These are phyloP conservation scores for Anguilla japonica DNA, from an alignment of 2,113 vertebrate species.

Conservation along the genomic window DNA sequence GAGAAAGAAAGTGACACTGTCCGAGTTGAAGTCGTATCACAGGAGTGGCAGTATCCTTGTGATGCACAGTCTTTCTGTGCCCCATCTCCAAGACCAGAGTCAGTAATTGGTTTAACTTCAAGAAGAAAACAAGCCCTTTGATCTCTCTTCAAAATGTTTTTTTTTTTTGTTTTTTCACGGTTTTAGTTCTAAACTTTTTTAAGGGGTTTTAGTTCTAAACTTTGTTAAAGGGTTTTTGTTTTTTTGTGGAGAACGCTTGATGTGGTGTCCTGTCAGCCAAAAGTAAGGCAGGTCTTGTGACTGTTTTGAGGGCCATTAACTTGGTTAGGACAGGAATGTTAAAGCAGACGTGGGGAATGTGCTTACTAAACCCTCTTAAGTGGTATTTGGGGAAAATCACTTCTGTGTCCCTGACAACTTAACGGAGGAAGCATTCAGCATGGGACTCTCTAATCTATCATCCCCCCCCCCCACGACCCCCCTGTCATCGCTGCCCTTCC, in stretches of 20 bases:
- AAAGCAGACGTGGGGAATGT: conserved; percentile 4
- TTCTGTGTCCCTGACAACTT: neutral
- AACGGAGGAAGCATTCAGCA: conserved; percentile 11
- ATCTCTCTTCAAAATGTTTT: neutral
- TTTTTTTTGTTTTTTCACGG: neutral
- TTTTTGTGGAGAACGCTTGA: neutral
- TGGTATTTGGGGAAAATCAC: neutral
- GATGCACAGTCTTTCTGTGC: neutral
- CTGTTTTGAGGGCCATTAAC: conserved; percentile 28
- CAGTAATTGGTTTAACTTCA: neutral
- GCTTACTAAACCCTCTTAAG: conserved; percentile 14
- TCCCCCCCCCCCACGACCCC: neutral
- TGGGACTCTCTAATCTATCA: conserved; percentile 38
- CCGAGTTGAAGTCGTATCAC: neutral
- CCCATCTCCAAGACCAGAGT: neutral
- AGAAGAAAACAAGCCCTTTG: neutral
- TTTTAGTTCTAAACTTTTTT: neutral
- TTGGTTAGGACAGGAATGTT: conserved; percentile 33
- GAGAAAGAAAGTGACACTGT: neutral
- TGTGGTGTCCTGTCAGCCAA: conserved; percentile 5
- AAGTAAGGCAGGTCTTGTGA: conserved; percentile 30
- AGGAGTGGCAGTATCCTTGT: neutral
- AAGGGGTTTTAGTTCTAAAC: neutral
- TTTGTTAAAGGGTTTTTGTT: neutral
- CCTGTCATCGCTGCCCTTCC: conserved; percentile 12